These are phyloP conservation scores for Melitaea athalia DNA, from an alignment of 2,888 invertebrate species.

Conservation along the genomic window DNA sequence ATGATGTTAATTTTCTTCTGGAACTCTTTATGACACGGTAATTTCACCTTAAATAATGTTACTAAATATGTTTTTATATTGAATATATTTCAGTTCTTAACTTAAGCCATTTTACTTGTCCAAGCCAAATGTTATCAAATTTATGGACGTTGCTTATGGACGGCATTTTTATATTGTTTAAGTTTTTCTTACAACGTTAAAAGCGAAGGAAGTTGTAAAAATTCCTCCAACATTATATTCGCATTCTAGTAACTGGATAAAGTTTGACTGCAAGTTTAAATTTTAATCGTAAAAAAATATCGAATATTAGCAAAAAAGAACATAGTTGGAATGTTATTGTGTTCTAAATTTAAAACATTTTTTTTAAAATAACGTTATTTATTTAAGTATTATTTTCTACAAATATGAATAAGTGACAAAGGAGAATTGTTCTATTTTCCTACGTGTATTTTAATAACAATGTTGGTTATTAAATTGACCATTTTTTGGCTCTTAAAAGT, in stretches of 20 bases:
- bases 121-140: constrained; percentile 28
- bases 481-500: too few species aligned
- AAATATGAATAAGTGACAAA: too few species aligned
- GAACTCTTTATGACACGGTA: not conserved
- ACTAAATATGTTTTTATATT: constrained; percentile 1
- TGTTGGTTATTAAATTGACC: too few species aligned
- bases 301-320: too few species aligned
- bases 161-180: constrained; percentile 4
- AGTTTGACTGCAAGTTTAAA: not conserved
- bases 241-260: not conserved
- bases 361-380: too few species aligned
- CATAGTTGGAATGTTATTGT: too few species aligned
- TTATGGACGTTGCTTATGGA: constrained; percentile 20
- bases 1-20: not conserved
- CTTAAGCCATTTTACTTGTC: constrained; percentile 32
- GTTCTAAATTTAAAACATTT: too few species aligned
- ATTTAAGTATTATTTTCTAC: too few species aligned
- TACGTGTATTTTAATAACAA: too few species aligned
- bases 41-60: not conserved
- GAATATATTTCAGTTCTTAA: constrained; percentile 18
- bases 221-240: not conserved
- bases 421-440: too few species aligned
- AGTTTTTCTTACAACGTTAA: constrained; percentile 7
- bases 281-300: too few species aligned
- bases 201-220: constrained; percentile 12